Base-by-base conservation (phyloP, 2,888 invertebrate species). In the Amiota mariae region DNA sequence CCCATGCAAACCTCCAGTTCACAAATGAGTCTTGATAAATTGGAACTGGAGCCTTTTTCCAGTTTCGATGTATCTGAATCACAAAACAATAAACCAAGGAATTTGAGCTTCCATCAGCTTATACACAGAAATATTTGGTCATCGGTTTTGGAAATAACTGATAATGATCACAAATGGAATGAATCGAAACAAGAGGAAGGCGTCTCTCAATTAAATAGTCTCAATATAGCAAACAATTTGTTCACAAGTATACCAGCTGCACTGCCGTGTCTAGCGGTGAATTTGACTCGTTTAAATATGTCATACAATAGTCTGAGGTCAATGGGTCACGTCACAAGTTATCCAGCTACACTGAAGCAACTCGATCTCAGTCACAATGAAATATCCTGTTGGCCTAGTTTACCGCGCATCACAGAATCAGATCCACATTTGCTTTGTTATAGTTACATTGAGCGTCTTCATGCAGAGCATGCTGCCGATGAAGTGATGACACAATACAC, bases 351-450 rank as follows among this genome's bases (percentile, higher is more conserved):
- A 66, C 91, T 99, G 10, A 96, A 97, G 75, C 97, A 98, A 88
- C 90, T 99, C 59, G 98, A 99, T 90, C 91, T 99, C 54, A 97
- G 97, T 66, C 96, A 97, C 88, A 98, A 98, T 90, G 94, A 95
- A 89, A 96, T 98, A 80, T 94, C 94, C 0, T 94, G 95, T 84
- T 98, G 97, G 97, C 96, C 96, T 0, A 96, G 96, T 87, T 90
- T 96, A 78, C 96, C 96, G 0, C 94, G 94, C 87, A 93, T 95
- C 36, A 91, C 91, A 46, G 89, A 88, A 76, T 91, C 92, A 46
- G 93, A 95, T 81, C 92, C 92, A 0, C 93, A 94, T 71, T 91
- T 95, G 20, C 92, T 94, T 2, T 96, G 96, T 88, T 95, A 95
- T 85, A 93, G 93, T 82, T 91, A 91, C 20, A 88, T 89, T 4